Base-by-base conservation (phyloP, 2,888 invertebrate genomes). In the Clusia tigrina region DNA sequence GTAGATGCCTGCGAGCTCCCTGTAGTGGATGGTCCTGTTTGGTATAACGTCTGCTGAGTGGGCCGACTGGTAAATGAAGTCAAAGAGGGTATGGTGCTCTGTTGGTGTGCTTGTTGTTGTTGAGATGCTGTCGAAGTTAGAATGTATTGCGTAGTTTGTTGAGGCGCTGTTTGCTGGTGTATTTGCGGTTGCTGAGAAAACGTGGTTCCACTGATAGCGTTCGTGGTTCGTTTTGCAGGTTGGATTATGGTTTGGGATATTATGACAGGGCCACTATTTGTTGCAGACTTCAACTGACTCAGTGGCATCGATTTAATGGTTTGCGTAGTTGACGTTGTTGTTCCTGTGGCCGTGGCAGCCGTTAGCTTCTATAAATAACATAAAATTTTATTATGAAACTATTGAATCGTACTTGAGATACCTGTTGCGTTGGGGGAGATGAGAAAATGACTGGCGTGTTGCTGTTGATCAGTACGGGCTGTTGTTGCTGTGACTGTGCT, bases 221-320 rank as follows among this genome's bases (percentile, higher is more conserved):
- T 64, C 26, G 59, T 48, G 20, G 69, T 61, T 6, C 81, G 74
- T 66, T 83, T 83, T 1, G 82, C 80, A 10, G 83, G 83, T 66
- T 83, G 82, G 60, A 83, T 83, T 17, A 83, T 83, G 22, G 83
- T 83, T 71, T 83, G 83, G 15, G 83, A 83, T 46, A 83, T 82
- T 15, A 83, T 83, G 2, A 83, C 82, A 2, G 83, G 83, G 0
- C 82, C 82, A 63, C 81, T 81, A 62, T 79, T 81, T 0, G 81
- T 72, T 1, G 81, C 81, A 54, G 79, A 74, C 64, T 81, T 81
- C 1, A 81, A 58, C 60, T 81, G 81, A 64, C 79, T 78, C 26
- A 81, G 67, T 25, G 79, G 82, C 76, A 81, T 80, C n/a, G 78
- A 78, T 67, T 81, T 81, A n/a, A 81, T 78, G 46, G 79, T 77